Evolutionary conservation across 2,888 invertebrate genomes (phyloP), one percentile per base, ranked within the genome.

Genomic region (Chymomyza caudatula): DNA sequence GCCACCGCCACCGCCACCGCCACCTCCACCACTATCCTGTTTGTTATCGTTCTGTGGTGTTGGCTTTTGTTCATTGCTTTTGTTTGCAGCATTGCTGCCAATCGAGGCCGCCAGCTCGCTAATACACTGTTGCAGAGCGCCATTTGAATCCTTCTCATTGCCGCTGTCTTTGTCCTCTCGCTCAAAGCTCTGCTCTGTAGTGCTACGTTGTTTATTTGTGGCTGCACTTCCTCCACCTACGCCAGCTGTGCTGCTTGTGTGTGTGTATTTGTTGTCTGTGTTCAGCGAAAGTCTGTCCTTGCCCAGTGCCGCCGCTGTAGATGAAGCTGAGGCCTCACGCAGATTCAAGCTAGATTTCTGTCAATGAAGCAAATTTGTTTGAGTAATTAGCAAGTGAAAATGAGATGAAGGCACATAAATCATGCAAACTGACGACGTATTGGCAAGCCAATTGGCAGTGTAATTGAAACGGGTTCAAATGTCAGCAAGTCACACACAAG

Each of bases 71-170:
- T 75, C 74, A 42, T 69, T 79, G 51, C 67, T 73, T 73, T 73
- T 77, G 37, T 60, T 51, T 11, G 65, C 69, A 17, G 67, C 56
- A 64, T 54, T 71, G 42, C 57, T 73, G 52, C 77, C 76, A 63
- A 87, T 88, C 58, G 89, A 91, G 58, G 92, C 92, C 44, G 94
- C 94, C 74, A 95, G 90, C 88, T 95, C 95, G 81, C 92, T 94
- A 77, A 95, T 94, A 88, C 94, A 95, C 89, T 94, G 94, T 78
- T 91, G 90, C 55, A 90, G 80, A 19, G 90, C 90, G 37, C 90
- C 90, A 74, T 91, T 87, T 57, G 87, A 84, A 66, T 88, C 88
- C 76, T 90, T 89, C 74, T 90, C 86, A 11, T 88, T 88, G 60
- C 89, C 89, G 25, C 84, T 84, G 83, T 88, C 90, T 82, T 90